Evolutionary conservation across 2,797 vertebrate species (phyloP).

Genomic region (Antennarius maculatus): DNA sequence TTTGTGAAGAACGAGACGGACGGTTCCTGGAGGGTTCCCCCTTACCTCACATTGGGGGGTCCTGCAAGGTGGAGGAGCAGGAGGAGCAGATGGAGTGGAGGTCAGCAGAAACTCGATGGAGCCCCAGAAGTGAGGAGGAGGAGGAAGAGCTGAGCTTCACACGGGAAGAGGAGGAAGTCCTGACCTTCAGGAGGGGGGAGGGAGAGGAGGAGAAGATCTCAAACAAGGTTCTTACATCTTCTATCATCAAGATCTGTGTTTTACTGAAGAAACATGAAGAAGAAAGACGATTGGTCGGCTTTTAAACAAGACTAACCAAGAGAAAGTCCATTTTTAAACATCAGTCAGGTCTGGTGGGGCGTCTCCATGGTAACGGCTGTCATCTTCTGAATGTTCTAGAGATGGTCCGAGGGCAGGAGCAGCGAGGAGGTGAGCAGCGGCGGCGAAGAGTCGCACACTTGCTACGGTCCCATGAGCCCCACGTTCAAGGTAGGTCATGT

Average conservation of each 20-base stretch:
- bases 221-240: conserved; percentile 44
- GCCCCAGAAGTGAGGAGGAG: conserved; percentile 44
- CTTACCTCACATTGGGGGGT: conserved; percentile 15
- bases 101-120: conserved; percentile 61
- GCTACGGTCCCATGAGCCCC: conserved; percentile 84
- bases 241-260: too few species aligned
- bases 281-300: too few species aligned
- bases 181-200: conserved; percentile 41
- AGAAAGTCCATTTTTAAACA: too few species aligned
- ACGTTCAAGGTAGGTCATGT: conserved; percentile 81
- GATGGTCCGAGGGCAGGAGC: conserved; percentile 56
- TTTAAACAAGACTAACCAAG: too few species aligned
- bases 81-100: conserved; percentile 50
- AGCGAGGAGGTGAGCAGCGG: conserved; percentile 36
- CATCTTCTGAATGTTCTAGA: conserved; percentile 28
- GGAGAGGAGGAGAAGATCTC: conserved; percentile 22
- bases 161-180: conserved; percentile 52
- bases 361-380: background rate
- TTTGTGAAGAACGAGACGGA: conserved; percentile 12
- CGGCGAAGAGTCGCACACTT: conserved; percentile 70
- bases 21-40: conserved; percentile 31
- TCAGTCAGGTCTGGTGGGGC: too few species aligned
- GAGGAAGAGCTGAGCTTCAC: conserved; percentile 65
- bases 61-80: conserved; percentile 60
- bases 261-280: too few species aligned